Conservation (phyloP, 2,113 vertebrate species). For the Onychorhynchus coronatus region DNA sequence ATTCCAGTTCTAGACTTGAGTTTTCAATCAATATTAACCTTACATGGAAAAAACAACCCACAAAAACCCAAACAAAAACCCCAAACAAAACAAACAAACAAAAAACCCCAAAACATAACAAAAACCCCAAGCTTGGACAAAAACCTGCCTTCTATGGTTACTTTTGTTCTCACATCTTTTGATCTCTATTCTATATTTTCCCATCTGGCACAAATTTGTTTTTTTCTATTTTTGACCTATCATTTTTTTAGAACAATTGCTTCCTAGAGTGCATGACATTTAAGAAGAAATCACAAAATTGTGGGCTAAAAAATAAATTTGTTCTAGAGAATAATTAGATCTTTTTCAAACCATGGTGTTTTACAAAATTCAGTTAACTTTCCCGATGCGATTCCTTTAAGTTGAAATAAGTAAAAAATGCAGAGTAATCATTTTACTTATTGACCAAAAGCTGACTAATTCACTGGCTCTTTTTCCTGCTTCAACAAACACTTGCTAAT, state of each 20-base stretch:
- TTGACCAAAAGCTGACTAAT: not conserved
- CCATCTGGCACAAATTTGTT: not conserved
- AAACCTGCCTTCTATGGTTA: not conserved
- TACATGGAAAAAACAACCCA: no score
- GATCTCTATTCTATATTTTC: not conserved
- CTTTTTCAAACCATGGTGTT: not conserved
- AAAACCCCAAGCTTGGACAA: rapidly evolving
- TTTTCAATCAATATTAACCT: not conserved
- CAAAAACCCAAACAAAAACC: not conserved
- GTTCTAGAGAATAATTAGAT: constrained; percentile 3
- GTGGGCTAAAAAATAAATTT: not conserved
- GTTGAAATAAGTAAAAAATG: not conserved
- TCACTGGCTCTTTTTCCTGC: not conserved
- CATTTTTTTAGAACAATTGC: not conserved
- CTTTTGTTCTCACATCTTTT: not conserved
- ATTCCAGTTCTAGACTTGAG: not conserved
- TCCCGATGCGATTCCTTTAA: constrained; percentile 30
- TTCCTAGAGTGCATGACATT: not conserved
- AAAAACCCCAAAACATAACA: no score
- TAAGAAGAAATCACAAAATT: not conserved
- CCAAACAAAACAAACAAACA: not conserved
- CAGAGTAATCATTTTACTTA: not conserved
- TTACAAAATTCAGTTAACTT: constrained; percentile 44
- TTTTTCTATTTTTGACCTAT: not conserved
- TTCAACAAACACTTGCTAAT: not conserved